Base-by-base conservation (phyloP, 1,140 invertebrate genomes). In the Druon quercuslanigerum region DNA sequence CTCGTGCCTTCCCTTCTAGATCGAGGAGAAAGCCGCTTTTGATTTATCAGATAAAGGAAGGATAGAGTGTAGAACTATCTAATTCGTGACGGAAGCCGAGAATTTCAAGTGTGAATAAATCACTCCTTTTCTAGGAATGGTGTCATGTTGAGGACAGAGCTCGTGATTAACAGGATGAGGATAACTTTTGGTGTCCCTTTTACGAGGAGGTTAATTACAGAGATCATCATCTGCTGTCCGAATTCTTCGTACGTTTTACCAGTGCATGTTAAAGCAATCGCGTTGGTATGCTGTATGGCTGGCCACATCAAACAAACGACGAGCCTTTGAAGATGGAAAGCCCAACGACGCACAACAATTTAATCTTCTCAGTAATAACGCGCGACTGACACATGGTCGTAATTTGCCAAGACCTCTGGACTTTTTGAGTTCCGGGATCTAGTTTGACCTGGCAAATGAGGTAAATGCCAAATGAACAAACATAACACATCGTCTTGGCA, bases 271-370 rank as follows among this genome's bases (percentile, higher is more conserved):
- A 60, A 12, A 60, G 72, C 78, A 84, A 83, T 82, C 77, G 82
- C 75, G 75, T 16, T 54, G 71, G 50, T 50, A 71, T 71, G 72
- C 72, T 73, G 76, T 79, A 77, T 78, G 80, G 79, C 72, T 79
- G 73, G 77, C 84, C 86, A 87, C 86, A 87, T 86, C 85, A 86
- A 87, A 87, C 85, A 73, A 77, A 81, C 80, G 80, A 82, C 79
- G 82, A 75, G 77, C 74, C 84, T 87, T 87, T 87, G 85, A 86
- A 83, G 85, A 86, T 85, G 84, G 72, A 85, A 86, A 87, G 84
- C 85, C 84, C 79, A 79, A 50, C 79, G 78, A 85, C 80, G 80
- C 77, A 76, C 83, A 84, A 82, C 82, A 87, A 87, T 86, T 87
- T 85, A 86, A 87, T 84, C 78, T 85, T 82, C 73, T 73, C 66